A percentile compares a stretch with the other conserved stretches of the same genome.
Evolutionary conservation across 2,113 vertebrate genomes (phyloP).

Genomic region (Campylomormyrus tamandua): DNA sequence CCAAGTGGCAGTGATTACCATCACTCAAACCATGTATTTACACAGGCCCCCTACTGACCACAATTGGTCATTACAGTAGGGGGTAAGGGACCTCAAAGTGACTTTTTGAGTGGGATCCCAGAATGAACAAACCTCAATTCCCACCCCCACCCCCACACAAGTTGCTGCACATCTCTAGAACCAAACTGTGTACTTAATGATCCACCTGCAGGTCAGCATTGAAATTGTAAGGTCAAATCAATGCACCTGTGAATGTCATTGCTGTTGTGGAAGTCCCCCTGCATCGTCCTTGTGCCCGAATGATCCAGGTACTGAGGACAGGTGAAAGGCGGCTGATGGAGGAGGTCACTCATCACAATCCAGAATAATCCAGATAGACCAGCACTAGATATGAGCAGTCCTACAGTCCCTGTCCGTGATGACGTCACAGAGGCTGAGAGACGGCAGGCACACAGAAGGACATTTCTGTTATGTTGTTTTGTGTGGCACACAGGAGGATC

Average conservation of each 20-base stretch:
- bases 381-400: neutral
- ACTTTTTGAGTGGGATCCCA: neutral
- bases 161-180: neutral
- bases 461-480: neutral
- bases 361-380: neutral
- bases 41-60: neutral
- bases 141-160: neutral
- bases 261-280: neutral
- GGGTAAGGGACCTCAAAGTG: neutral
- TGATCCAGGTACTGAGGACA: neutral
- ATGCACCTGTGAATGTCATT: neutral
- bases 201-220: neutral
- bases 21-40: neutral
- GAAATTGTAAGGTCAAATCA: neutral
- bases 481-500: neutral
- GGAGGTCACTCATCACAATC: neutral
- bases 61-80: neutral
- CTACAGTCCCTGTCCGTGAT: neutral
- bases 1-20: neutral
- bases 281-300: neutral
- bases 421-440: neutral
- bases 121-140: neutral
- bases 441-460: neutral
- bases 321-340: neutral
- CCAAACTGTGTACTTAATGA: neutral